Conservation (phyloP, 2,888 invertebrate species). For the Ormia ochracea region DNA sequence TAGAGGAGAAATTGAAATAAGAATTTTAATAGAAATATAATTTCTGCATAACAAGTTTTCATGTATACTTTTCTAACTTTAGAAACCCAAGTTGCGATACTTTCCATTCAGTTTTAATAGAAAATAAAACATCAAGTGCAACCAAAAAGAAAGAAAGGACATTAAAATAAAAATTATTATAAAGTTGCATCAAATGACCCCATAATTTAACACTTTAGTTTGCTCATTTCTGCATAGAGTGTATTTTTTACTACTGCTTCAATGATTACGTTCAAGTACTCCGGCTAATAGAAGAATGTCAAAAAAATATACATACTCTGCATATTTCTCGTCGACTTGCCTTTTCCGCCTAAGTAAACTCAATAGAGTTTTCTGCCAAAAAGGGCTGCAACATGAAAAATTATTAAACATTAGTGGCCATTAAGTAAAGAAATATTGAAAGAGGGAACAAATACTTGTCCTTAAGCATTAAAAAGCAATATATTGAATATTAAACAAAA, state of each 20-base stretch:
- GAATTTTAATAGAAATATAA: not conserved
- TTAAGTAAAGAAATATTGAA: conserved; percentile 40
- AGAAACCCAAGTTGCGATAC: not conserved
- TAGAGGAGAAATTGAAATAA: not conserved
- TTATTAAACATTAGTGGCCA: conserved; percentile 53
- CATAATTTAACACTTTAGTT: conserved; percentile 51
- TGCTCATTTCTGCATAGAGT: not conserved
- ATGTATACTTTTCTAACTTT: not conserved
- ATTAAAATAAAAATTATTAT: conserved; percentile 29
- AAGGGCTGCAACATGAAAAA: conserved; percentile 49
- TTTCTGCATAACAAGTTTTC: not conserved
- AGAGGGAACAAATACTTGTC: no score
- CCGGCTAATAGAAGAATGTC: conserved; percentile 40
- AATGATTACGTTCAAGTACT: conserved; percentile 3
- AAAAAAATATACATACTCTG: conserved; percentile 3
- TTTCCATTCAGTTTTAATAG: not conserved
- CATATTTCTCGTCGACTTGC: not conserved
- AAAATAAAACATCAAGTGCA: conserved; percentile 2
- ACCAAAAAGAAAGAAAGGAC: not conserved
- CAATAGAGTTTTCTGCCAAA: conserved; percentile 45
- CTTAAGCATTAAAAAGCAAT: not conserved
- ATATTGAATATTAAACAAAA: not conserved
- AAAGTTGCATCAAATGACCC: conserved; percentile 56
- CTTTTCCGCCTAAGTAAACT: not conserved
- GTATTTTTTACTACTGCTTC: conserved; percentile 1